Conservation (phyloP, 2,888 invertebrate genomes). For the Heptascelio sp. region DNA sequence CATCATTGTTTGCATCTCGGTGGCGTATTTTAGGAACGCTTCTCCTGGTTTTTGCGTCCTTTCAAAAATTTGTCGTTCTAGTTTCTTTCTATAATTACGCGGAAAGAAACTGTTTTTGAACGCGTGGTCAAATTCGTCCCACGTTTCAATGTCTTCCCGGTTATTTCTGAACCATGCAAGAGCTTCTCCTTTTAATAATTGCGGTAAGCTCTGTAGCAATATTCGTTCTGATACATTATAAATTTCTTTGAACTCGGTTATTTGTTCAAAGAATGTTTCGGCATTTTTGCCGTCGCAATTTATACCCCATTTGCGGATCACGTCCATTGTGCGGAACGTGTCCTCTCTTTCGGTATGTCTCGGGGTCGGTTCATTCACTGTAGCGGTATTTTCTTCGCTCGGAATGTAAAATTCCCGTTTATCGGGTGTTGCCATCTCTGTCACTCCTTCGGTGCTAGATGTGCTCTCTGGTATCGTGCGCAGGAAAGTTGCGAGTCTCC, state of each 20-base stretch:
- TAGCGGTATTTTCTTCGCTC: too few species aligned
- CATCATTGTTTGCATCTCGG: constrained; percentile 4
- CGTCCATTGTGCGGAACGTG: background rate
- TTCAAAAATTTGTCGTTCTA: constrained; percentile 10
- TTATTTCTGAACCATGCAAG: constrained; percentile 32
- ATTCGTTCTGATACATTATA: background rate
- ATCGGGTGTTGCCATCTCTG: too few species aligned
- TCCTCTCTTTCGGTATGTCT: background rate
- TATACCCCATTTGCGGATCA: constrained; percentile 31
- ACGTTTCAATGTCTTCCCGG: background rate
- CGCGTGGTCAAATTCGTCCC: background rate
- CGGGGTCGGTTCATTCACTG: too few species aligned
- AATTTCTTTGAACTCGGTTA: background rate
- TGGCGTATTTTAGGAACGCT: background rate
- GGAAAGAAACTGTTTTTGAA: background rate
- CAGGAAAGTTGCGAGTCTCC: too few species aligned
- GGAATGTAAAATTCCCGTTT: too few species aligned
- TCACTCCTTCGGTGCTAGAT: too few species aligned
- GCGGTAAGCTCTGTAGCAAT: background rate
- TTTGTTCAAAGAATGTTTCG: background rate
- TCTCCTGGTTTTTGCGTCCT: constrained; percentile 1
- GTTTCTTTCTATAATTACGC: background rate
- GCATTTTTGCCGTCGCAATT: constrained; percentile 25
- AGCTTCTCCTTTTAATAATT: background rate
- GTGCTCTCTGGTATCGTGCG: too few species aligned